phyloP scores from a whole-genome alignment of 2,888 invertebrate genomes.

The Pseudococcus jackbeardsleyi region DNA sequence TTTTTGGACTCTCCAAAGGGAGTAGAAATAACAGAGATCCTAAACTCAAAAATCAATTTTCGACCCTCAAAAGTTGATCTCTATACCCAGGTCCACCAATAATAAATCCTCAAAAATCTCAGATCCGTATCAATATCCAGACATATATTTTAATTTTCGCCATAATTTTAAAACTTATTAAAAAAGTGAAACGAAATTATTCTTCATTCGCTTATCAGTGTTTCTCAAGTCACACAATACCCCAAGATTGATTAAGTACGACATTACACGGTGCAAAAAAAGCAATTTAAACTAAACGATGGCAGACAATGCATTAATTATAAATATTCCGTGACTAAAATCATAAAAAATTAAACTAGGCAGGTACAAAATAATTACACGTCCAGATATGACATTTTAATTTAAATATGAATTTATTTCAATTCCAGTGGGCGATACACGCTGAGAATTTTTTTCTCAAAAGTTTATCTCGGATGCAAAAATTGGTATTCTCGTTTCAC shows the following conservation, averaged over 20 bases:
- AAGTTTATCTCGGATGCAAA: not conserved
- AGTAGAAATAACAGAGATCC: too few species aligned
- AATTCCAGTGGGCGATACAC: not conserved
- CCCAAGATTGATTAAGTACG: constrained; percentile 20
- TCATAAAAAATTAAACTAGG: constrained; percentile 34
- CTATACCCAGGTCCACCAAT: too few species aligned
- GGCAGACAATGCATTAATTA: constrained; percentile 44
- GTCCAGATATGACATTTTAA: constrained; percentile 45
- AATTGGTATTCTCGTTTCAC: constrained; percentile 5
- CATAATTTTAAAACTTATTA: not conserved
- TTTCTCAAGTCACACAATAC: not conserved
- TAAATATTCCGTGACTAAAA: constrained; percentile 51
- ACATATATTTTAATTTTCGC: not conserved
- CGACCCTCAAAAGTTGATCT: too few species aligned
- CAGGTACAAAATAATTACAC: constrained; percentile 38
- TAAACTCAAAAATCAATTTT: too few species aligned
- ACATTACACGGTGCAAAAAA: constrained; percentile 28
- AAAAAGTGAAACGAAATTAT: not conserved
- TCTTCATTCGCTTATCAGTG: not conserved
- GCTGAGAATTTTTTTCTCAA: not conserved
- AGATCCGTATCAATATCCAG: too few species aligned
- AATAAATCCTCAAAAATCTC: too few species aligned
- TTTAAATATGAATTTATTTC: constrained; percentile 49
- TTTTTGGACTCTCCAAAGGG: too few species aligned
- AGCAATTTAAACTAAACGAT: constrained; percentile 43